These are phyloP conservation scores for Phymastichus coffea DNA, from an alignment of 1,140 invertebrate species.

Conservation along the genomic window DNA sequence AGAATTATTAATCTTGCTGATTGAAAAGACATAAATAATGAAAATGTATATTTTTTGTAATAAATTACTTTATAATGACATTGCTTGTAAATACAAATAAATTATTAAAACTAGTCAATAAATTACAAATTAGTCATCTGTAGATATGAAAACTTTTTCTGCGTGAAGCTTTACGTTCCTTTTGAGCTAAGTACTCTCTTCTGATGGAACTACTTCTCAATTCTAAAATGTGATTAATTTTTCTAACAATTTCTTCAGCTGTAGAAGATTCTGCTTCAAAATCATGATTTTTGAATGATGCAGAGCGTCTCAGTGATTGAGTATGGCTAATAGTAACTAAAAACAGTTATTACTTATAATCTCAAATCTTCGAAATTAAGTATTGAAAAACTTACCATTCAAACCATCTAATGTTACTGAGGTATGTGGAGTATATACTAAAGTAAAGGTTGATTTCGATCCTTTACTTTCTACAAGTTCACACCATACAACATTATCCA, in stretches of 20 bases:
- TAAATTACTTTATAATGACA: constrained; percentile 2
- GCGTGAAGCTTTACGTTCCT: constrained; percentile 63
- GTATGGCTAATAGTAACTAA: constrained; percentile 47
- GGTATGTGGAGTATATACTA: constrained; percentile 60
- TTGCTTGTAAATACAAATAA: constrained; percentile 23
- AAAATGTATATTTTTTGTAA: not conserved
- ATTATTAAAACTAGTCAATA: constrained; percentile 31
- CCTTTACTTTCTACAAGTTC: constrained; percentile 72
- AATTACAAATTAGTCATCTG: constrained; percentile 46
- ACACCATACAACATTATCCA: constrained; percentile 84
- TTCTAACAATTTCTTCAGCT: constrained; percentile 81
- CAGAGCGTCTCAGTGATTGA: constrained; percentile 52
- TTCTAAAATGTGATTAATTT: constrained; percentile 85
- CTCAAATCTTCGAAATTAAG: too few relatives aligned
- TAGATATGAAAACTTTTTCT: constrained; percentile 59
- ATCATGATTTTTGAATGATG: constrained; percentile 80
- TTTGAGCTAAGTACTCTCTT: constrained; percentile 71
- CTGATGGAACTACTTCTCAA: constrained; percentile 74
- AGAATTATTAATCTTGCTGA: constrained; percentile 31
- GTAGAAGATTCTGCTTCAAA: constrained; percentile 78
- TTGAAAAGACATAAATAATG: not conserved
- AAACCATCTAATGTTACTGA: constrained; percentile 42
- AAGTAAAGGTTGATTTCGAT: constrained; percentile 63
- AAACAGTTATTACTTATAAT: too few relatives aligned
- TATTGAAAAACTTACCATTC: constrained; percentile 44